Evolutionary conservation across 2,797 vertebrate genomes (phyloP), one percentile per base, ranked within the genome.

Genomic region (Schizopygopsis pylzovi): DNA sequence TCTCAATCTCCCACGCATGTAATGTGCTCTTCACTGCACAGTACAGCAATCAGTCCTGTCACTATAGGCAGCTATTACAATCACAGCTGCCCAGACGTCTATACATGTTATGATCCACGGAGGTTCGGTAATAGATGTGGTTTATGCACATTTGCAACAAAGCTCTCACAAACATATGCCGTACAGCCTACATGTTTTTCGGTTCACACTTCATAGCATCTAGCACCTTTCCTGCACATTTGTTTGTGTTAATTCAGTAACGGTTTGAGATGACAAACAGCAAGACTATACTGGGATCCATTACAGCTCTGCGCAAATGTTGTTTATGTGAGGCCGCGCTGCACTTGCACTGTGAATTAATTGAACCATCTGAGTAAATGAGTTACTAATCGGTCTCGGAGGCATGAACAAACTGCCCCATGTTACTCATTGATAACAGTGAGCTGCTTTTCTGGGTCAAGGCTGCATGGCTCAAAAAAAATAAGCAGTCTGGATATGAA

Each of bases 321-420:
- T 79, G 49, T 84, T 79, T 70, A 79, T 78, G 18, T 45, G 61
- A 70, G 52, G 61, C 61, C 20, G 49, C 0, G 28, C 33, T 54
- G 33, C 6, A 4, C 76, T 84, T 45, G 37, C 56, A 25, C 43
- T 37, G n/a, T 82, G 33, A 75, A 80, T 63, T 63, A 59, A 79
- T 79, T 72, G 68, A 67, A 81, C 82, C 28, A 15, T 82, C 15
- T 70, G 45, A 70, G 81, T 88, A 25, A 76, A 88, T 86, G 47
- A 47, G 39, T 83, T 73, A 86, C 68, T 86, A 54, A 85, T 65
- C 77, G 39, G 68, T 54, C 67, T 54, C 83, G 43, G 59, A 77
- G 65, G 61, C 61, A 52, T 67, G 45, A 43, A 77, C 65, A 83
- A 77, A 59, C n/a, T 18, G 59, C 45, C 33, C 63, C n/a, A 68